Conservation (phyloP, 2,113 vertebrate species). For the Clupea harengus region DNA sequence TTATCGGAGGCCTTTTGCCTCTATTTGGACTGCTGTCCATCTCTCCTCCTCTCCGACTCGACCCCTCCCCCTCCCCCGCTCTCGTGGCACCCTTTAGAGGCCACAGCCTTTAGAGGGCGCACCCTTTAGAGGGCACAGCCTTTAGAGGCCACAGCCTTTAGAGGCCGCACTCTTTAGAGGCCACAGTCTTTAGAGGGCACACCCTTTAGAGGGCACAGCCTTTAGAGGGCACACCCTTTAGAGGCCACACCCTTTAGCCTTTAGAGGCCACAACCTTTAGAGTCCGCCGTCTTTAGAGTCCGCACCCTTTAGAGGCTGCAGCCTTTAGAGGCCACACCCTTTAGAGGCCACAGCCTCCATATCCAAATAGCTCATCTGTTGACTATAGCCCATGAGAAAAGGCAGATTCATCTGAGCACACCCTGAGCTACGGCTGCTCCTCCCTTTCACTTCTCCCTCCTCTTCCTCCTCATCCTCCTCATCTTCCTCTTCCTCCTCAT, state of each 20-base stretch:
- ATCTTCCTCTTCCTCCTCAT: neutral
- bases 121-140: too few relatives aligned
- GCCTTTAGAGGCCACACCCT: too few relatives aligned
- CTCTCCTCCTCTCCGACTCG: neutral
- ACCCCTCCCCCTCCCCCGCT: neutral
- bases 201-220: too few relatives aligned
- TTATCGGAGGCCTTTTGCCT: neutral
- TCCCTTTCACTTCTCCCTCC: neutral
- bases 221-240: neutral
- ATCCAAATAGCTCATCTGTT: too few relatives aligned
- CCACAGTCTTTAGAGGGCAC: too few relatives aligned
- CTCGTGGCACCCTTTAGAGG: neutral
- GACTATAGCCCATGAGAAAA: too few relatives aligned
- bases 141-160: too few relatives aligned
- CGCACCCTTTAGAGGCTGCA: too few relatives aligned
- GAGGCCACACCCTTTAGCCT: neutral
- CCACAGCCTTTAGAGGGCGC: too few relatives aligned
- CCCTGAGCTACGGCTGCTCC: neutral
- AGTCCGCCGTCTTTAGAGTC: too few relatives aligned
- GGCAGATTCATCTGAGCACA: too few relatives aligned
- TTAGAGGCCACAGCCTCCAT: neutral
- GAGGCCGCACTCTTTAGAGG: too few relatives aligned
- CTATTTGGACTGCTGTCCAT: neutral
- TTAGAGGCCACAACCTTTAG: neutral
- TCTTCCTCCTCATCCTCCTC: neutral